phyloP scores from a whole-genome alignment of 2,888 invertebrate genomes.

The Macrosiphum euphorbiae region DNA sequence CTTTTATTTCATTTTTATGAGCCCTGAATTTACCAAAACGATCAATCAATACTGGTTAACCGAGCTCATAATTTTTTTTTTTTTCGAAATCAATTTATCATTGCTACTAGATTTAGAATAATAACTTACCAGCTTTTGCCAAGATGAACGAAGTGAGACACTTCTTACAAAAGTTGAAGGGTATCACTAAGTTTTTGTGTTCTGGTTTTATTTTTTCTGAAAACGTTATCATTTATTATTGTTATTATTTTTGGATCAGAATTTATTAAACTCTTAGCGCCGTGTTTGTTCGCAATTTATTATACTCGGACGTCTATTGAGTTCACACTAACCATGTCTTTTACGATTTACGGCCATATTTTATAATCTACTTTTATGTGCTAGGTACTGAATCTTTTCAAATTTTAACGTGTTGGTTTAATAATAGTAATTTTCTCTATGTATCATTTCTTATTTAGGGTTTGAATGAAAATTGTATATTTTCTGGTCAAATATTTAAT shows the following conservation, averaged over 20 bases:
- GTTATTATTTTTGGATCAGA: background rate
- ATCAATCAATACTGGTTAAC: background rate
- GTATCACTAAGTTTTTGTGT: background rate
- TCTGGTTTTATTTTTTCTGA: background rate
- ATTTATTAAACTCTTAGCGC: background rate
- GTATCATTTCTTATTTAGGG: background rate
- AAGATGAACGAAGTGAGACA: background rate
- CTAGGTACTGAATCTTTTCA: background rate
- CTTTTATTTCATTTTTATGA: background rate
- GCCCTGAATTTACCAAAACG: background rate
- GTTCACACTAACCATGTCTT: background rate
- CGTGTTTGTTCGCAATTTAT: slow-evolving; percentile 48
- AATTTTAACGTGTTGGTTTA: background rate
- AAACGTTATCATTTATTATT: background rate
- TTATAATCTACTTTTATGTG: background rate
- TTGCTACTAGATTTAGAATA: background rate
- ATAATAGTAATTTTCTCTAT: background rate
- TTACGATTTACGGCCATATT: background rate
- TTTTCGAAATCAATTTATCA: background rate
- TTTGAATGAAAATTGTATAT: background rate
- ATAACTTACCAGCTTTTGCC: background rate
- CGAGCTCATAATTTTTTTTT: background rate
- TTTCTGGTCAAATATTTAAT: background rate
- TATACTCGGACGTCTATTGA: background rate
- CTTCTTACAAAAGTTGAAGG: background rate